Conservation (phyloP, 2,113 vertebrate species). For the Lepisosteus osseus region DNA sequence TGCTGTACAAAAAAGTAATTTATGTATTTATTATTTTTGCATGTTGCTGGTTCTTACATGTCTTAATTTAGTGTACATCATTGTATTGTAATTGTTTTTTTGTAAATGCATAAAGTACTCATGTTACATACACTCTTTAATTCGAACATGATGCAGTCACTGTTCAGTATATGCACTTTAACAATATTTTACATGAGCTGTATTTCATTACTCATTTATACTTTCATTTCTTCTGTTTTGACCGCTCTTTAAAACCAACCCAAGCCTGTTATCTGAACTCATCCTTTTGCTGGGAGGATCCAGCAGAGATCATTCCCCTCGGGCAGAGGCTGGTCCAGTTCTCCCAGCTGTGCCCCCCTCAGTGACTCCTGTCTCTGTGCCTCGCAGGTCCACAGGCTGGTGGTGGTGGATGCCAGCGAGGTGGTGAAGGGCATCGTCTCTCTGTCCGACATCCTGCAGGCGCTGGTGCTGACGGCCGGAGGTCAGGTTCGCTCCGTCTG, state of each 20-base stretch:
- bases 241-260: background rate
- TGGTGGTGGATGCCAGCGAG: constrained; percentile 88
- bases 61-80: too few species aligned
- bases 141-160: too few species aligned
- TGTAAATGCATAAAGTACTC: too few species aligned
- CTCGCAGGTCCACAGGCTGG: constrained; percentile 87
- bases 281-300: too few species aligned
- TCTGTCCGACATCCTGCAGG: constrained; percentile 92
- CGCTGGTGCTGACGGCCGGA: constrained; percentile 79
- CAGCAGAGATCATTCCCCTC: too few species aligned
- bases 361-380: constrained; percentile 9
- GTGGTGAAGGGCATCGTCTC: constrained; percentile 94
- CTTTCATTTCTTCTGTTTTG: background rate
- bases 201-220: too few species aligned
- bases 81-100: too few species aligned
- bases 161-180: too few species aligned
- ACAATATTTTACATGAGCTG: background rate
- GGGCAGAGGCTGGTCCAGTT: background rate
- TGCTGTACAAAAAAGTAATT: too few species aligned
- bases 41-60: too few species aligned
- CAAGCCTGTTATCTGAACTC: background rate
- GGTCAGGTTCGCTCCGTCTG: constrained; percentile 6
- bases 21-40: too few species aligned
- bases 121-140: background rate
- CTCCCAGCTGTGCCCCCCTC: constrained; percentile 8